Conservation (phyloP, 2,888 invertebrate species). For the Pristionchus mayeri region DNA sequence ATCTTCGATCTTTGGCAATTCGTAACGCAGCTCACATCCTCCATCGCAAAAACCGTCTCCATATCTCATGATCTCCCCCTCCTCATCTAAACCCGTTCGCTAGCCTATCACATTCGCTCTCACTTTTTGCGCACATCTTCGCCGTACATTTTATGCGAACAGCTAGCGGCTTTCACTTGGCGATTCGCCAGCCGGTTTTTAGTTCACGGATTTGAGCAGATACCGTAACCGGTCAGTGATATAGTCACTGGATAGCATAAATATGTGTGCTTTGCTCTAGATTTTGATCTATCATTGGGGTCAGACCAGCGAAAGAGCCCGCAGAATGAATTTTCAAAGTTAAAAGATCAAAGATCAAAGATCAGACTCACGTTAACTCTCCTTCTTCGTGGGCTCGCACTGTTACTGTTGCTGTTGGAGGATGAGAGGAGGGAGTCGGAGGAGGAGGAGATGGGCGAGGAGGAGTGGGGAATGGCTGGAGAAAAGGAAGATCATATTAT, state of each 20-base stretch:
- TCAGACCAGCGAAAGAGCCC: no score
- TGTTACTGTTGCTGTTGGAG: constrained; percentile 16
- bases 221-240: no score
- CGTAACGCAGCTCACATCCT: no score
- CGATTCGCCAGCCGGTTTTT: neutral
- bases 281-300: no score
- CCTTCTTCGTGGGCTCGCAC: neutral
- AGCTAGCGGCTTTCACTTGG: neutral
- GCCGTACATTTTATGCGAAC: neutral
- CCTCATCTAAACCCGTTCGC: constrained; percentile 18
- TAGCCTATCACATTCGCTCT: neutral
- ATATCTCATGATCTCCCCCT: neutral
- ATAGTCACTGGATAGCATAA: no score
- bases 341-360: constrained; percentile 29
- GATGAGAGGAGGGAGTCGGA: constrained; percentile 30
- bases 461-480: constrained; percentile 33
- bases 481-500: neutral
- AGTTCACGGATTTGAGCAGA: neutral
- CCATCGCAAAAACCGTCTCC: no score
- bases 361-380: constrained; percentile 4
- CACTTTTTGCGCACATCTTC: neutral
- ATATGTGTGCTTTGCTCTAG: no score
- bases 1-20: no score
- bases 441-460: constrained; percentile 37
- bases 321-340: no score